phyloP scores from a whole-genome alignment of 2,797 vertebrate species.

The Morus bassanus region DNA sequence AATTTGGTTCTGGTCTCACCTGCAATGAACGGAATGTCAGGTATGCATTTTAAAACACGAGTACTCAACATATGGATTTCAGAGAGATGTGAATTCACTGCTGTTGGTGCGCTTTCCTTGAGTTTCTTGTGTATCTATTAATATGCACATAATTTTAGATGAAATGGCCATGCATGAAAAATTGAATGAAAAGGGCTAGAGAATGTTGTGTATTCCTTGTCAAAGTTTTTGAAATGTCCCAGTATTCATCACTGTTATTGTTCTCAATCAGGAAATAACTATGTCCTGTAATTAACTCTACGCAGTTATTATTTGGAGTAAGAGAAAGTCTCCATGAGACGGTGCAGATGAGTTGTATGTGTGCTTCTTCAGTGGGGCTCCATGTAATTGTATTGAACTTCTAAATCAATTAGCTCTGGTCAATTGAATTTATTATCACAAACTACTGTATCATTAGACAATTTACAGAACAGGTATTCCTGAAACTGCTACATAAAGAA shows the following conservation, averaged over 20 bases:
- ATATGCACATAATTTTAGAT: neutral
- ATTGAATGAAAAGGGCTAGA: neutral
- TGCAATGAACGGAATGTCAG: constrained; percentile 72
- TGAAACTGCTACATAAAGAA: neutral
- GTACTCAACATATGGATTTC: neutral
- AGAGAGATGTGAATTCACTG: neutral
- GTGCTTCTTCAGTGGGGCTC: neutral
- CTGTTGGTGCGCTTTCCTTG: neutral
- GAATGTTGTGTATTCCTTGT: neutral
- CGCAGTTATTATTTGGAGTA: neutral
- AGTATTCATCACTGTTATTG: neutral
- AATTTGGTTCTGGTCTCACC: constrained; percentile 76
- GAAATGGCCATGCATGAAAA: neutral
- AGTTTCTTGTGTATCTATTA: neutral
- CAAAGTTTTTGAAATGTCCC: neutral
- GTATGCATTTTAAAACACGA: constrained; percentile 38
- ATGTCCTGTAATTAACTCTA: neutral
- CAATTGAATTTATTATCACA: neutral
- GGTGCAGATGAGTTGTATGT: neutral
- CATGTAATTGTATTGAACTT: neutral
- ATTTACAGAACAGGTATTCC: neutral
- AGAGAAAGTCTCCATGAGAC: neutral
- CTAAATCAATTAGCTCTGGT: neutral
- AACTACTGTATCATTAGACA: neutral
- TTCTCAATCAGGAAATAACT: neutral